Evolutionary conservation across 1,140 invertebrate species (phyloP).

Genomic region (Andricus grossulariae): DNA sequence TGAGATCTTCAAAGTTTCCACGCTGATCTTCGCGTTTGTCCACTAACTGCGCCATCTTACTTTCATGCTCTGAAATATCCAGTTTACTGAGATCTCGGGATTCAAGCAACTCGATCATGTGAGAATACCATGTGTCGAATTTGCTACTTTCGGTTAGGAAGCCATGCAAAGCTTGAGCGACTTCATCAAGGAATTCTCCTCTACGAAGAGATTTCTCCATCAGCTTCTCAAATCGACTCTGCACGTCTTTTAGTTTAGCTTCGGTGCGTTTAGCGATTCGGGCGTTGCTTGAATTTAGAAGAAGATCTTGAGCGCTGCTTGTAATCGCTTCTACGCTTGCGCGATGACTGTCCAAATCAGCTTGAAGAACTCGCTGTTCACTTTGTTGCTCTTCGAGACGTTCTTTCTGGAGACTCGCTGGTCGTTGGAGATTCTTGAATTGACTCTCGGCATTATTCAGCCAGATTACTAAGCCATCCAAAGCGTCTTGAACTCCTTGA

Average conservation of each 20-base stretch:
- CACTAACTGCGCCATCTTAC: constrained; percentile 78
- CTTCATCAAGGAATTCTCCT: constrained; percentile 88
- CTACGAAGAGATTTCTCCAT: constrained; percentile 87
- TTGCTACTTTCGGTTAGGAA: constrained; percentile 84
- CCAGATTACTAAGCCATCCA: constrained; percentile 91
- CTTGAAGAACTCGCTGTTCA: constrained; percentile 86
- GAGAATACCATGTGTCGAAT: constrained; percentile 84
- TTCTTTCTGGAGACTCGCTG: constrained; percentile 91
- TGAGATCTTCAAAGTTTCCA: constrained; percentile 84
- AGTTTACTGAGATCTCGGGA: constrained; percentile 83
- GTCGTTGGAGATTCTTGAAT: constrained; percentile 87
- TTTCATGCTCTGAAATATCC: constrained; percentile 82
- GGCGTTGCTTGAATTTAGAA: constrained; percentile 88
- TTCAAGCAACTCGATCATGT: constrained; percentile 86
- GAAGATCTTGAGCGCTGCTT: constrained; percentile 85
- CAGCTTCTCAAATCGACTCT: constrained; percentile 88
- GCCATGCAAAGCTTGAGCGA: constrained; percentile 82
- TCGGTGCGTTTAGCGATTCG: constrained; percentile 93
- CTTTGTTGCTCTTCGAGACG: constrained; percentile 92
- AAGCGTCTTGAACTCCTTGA: constrained; percentile 94
- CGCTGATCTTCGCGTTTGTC: constrained; percentile 78
- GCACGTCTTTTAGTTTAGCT: constrained; percentile 90
- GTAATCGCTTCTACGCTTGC: constrained; percentile 90
- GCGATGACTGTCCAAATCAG: constrained; percentile 90
- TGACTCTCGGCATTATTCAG: constrained; percentile 88